Base-by-base conservation (phyloP, 35 echinoderm and acorn worm species). In the Eucidaris tribuloides region DNA sequence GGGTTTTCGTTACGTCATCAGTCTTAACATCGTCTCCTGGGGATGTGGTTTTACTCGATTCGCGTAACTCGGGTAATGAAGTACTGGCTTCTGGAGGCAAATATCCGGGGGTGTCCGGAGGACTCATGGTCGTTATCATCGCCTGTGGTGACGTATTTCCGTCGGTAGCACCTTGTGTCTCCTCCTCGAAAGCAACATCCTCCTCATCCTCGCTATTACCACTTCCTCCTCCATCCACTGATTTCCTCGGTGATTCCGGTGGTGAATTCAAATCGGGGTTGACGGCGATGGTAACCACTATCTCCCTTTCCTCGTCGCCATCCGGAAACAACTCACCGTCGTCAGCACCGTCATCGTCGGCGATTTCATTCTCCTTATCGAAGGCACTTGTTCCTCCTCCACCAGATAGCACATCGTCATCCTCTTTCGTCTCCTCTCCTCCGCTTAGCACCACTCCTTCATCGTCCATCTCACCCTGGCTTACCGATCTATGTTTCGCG, bases 51-150 rank as follows among this genome's bases (percentile, higher is more conserved):
- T n/a, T n/a, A n/a, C n/a, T n/a, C n/a, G n/a, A n/a, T n/a, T n/a
- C n/a, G n/a, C n/a, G n/a, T n/a, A n/a, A n/a, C n/a, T n/a, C n/a
- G n/a, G n/a, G n/a, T n/a, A n/a, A n/a, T n/a, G n/a, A n/a, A n/a
- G n/a, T n/a, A n/a, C n/a, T n/a, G n/a, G n/a, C n/a, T n/a, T n/a
- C n/a, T n/a, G n/a, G n/a, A n/a, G n/a, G n/a, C n/a, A n/a, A n/a
- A 41, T 74, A 74, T 33, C 68, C 40, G 25, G 68, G 68, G 3
- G 68, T 74, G 34, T 74, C 68, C 24, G 68, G 68, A 44, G 68
- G 68, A 17, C 68, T 74, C 68, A 74, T 74, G 7, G 68, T 74
- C 38, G 68, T 74, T 14, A 74, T 74, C 68, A 74, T 74, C 0
- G 29, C 68, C 15, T 74, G 36, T 5, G 68, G 68, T 24, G 68